phyloP scores from a whole-genome alignment of 2,888 invertebrate species.

The Tiliacea aurago region DNA sequence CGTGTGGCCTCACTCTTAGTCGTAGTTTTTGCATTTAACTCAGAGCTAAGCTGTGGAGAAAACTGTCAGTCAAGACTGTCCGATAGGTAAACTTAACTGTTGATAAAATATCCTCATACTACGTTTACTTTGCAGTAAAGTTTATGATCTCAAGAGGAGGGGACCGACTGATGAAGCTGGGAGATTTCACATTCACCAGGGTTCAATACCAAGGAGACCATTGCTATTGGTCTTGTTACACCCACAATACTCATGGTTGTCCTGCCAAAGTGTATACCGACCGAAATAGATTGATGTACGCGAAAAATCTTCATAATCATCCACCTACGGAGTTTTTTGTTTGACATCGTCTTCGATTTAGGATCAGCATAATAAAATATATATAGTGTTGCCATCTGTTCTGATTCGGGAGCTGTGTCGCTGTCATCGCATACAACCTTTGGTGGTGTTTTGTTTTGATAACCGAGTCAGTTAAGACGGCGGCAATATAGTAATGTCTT shows the following conservation, averaged over 20 bases:
- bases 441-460: neutral
- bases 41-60: neutral
- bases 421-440: neutral
- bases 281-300: conserved; percentile 76
- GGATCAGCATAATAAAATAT: conserved; percentile 34
- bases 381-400: conserved; percentile 4
- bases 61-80: neutral
- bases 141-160: conserved; percentile 86
- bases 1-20: no score
- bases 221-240: conserved; percentile 85
- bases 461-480: neutral
- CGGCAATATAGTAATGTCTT: conserved; percentile 4
- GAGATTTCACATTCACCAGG: conserved; percentile 85
- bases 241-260: conserved; percentile 81
- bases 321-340: conserved; percentile 88
- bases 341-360: conserved; percentile 67
- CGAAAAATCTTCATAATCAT: conserved; percentile 85
- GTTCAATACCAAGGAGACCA: conserved; percentile 71
- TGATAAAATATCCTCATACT: conserved; percentile 57
- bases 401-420: neutral
- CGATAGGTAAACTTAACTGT: neutral
- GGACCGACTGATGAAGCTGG: conserved; percentile 84
- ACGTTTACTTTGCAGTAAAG: conserved; percentile 79
- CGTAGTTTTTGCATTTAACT: neutral
- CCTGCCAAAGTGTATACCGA: conserved; percentile 83